Conservation (phyloP, 2,797 vertebrate species). For the Microhierax caerulescens region DNA sequence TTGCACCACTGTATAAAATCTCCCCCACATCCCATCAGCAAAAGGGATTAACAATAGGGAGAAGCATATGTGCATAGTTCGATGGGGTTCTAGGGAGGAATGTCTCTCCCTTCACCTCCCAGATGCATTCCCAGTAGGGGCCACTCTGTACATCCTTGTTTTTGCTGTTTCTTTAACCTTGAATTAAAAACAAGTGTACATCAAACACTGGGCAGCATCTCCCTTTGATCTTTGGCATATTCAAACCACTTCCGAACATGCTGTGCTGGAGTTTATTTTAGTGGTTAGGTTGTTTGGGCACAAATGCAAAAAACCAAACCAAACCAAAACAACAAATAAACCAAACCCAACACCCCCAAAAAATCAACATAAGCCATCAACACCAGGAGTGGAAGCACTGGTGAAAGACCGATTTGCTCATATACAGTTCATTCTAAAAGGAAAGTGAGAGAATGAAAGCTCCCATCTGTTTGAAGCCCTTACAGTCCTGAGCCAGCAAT, state of each 20-base stretch:
- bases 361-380: neutral
- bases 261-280: conserved; percentile 20
- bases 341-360: neutral
- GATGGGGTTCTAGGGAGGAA: conserved; percentile 34
- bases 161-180: conserved; percentile 40
- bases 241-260: conserved; percentile 18
- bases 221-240: conserved; percentile 33
- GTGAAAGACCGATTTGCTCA: neutral
- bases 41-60: conserved; percentile 50
- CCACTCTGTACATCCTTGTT: neutral
- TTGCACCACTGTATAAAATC: conserved; percentile 59
- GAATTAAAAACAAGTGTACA: conserved; percentile 29
- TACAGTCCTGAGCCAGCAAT: neutral
- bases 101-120: conserved; percentile 30
- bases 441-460: conserved; percentile 19
- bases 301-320: neutral
- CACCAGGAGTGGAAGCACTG: neutral
- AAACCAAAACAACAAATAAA: neutral
- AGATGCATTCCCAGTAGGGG: neutral
- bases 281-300: neutral
- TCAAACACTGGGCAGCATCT: neutral
- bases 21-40: conserved; percentile 40
- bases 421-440: neutral
- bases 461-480: neutral
- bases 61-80: conserved; percentile 37